Evolutionary conservation across 2,888 invertebrate genomes (phyloP).

Genomic region (Lumbricus terrestris): DNA sequence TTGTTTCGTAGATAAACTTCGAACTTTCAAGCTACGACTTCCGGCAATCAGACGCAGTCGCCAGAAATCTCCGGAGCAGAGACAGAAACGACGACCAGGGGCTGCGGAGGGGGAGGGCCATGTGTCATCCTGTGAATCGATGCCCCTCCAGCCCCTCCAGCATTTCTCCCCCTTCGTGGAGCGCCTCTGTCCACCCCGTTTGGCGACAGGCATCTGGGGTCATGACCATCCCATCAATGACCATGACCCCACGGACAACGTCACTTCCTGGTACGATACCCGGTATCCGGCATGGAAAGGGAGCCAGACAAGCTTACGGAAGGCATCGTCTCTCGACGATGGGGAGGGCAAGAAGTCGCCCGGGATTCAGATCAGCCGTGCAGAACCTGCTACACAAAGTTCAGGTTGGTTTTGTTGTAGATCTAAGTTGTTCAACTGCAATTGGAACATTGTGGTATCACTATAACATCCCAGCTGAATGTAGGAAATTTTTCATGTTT

Average conservation of each 20-base stretch:
- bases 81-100: background rate
- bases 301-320: conserved; percentile 37
- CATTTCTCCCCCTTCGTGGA: conserved; percentile 19
- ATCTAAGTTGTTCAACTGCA: background rate
- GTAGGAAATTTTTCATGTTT: background rate
- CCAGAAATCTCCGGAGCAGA: background rate
- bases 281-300: conserved; percentile 29
- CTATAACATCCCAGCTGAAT: background rate
- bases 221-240: conserved; percentile 22
- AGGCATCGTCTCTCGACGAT: conserved; percentile 39
- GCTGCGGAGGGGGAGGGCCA: background rate
- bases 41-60: conserved; percentile 50
- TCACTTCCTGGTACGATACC: conserved; percentile 30
- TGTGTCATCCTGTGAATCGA: conserved; percentile 15
- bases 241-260: conserved; percentile 33
- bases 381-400: conserved; percentile 24
- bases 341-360: conserved; percentile 13
- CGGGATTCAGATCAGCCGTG: conserved; percentile 13
- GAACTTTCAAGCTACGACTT: conserved; percentile 55
- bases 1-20: conserved; percentile 49
- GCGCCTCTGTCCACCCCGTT: conserved; percentile 13
- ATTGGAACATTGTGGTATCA: background rate
- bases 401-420: conserved; percentile 30
- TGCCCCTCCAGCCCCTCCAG: conserved; percentile 32
- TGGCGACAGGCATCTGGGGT: conserved; percentile 5